Evolutionary conservation across 2,797 vertebrate species (phyloP).

Genomic region (Distichodus sexfasciatus): DNA sequence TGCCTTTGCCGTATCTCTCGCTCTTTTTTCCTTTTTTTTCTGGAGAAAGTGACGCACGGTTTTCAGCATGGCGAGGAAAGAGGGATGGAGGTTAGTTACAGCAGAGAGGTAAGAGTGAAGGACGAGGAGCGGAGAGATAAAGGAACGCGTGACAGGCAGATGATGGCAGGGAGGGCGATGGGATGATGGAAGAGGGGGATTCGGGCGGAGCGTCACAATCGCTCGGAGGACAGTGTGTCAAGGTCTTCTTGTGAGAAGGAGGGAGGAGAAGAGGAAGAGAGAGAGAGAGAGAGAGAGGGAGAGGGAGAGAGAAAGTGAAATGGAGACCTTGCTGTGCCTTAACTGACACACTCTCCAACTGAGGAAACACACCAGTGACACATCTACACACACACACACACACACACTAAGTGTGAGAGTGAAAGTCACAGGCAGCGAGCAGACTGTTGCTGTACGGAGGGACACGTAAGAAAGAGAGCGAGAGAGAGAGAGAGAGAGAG

Average conservation of each 20-base stretch:
- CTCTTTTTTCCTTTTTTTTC: slow-evolving; percentile 34
- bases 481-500: slow-evolving; percentile 1
- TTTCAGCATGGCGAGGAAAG: background rate
- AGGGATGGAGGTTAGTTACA: background rate
- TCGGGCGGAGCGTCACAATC: background rate
- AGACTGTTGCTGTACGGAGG: slow-evolving; percentile 18
- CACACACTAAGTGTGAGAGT: slow-evolving; percentile 4
- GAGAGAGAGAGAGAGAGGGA: background rate
- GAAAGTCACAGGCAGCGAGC: slow-evolving; percentile 23
- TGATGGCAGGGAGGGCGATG: slow-evolving; percentile 4
- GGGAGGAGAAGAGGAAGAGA: slow-evolving; percentile 21
- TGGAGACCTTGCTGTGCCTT: background rate
- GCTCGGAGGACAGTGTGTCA: slow-evolving; percentile 4
- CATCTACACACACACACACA: slow-evolving; percentile 1
- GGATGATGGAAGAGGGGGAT: background rate
- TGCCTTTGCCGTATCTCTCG: slow-evolving; percentile 35
- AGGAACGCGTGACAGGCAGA: slow-evolving; percentile 23
- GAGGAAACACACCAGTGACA: slow-evolving; percentile 2
- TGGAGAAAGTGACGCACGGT: background rate
- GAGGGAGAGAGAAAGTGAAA: too few species aligned
- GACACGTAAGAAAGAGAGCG: too few species aligned
- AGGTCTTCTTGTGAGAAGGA: slow-evolving; percentile 20
- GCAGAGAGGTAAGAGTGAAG: background rate
- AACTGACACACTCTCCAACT: background rate
- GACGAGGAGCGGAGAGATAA: slow-evolving; percentile 2